Evolutionary conservation across 2,888 invertebrate species (phyloP).

Genomic region (Agrilus cyanescens): DNA sequence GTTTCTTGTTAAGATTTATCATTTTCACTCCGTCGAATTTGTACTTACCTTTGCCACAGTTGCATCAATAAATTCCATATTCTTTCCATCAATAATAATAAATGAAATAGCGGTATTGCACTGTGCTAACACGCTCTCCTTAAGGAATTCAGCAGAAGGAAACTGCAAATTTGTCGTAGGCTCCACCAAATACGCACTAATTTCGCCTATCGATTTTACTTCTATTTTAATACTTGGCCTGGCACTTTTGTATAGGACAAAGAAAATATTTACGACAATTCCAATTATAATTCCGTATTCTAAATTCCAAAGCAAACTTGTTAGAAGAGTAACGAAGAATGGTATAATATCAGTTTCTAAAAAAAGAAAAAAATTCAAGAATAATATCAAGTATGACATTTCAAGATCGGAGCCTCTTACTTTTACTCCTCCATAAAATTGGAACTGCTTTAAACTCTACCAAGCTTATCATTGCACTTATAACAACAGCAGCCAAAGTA

Average conservation of each 20-base stretch:
- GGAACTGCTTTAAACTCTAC: conserved; percentile 44
- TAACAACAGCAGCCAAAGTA: conserved; percentile 52
- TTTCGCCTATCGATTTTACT: conserved; percentile 37
- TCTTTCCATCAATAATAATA: too few relatives aligned
- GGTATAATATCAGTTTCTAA: conserved; percentile 53
- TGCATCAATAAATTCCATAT: too few relatives aligned
- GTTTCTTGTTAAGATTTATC: too few relatives aligned
- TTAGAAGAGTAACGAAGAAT: conserved; percentile 47
- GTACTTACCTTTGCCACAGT: too few relatives aligned
- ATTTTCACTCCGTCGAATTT: too few relatives aligned
- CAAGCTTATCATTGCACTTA: conserved; percentile 59
- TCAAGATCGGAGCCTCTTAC: conserved; percentile 31
- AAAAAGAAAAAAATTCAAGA: conserved; percentile 9
- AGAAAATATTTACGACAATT: conserved; percentile 43
- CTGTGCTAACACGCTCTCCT: conserved; percentile 31
- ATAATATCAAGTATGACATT: not conserved
- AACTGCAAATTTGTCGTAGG: conserved; percentile 38
- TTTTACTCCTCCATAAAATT: conserved; percentile 46
- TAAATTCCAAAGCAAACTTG: conserved; percentile 49
- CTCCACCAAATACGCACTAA: conserved; percentile 23
- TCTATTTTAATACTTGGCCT: conserved; percentile 44
- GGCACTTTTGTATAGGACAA: conserved; percentile 49
- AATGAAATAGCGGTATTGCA: too few relatives aligned
- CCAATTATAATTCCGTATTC: conserved; percentile 51
- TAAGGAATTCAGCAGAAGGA: conserved; percentile 40